Evolutionary conservation across 2,888 invertebrate species (phyloP).

Genomic region (Drosophila meridionalis): DNA sequence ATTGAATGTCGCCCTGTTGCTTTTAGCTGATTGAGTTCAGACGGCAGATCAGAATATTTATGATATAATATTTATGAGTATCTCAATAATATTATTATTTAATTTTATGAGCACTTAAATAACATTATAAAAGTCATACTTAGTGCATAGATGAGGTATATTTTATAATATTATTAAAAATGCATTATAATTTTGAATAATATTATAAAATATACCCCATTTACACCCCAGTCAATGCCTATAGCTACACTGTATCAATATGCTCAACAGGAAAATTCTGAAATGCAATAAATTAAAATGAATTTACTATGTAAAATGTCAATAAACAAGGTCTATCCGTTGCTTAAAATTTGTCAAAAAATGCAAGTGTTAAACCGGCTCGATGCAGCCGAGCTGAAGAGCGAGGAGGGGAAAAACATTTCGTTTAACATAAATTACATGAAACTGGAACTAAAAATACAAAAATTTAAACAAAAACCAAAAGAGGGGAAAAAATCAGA

Average conservation of each 20-base stretch:
- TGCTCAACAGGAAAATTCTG: background rate
- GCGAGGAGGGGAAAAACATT: constrained; percentile 24
- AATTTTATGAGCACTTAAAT: no score
- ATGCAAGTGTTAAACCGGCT: constrained; percentile 57
- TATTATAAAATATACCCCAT: no score
- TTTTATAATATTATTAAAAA: no score
- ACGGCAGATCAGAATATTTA: no score
- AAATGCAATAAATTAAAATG: constrained; percentile 28
- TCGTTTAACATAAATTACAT: constrained; percentile 55
- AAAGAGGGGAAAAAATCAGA: background rate
- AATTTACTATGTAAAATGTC: constrained; percentile 43
- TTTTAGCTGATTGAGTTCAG: background rate
- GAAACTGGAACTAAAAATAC: constrained; percentile 36
- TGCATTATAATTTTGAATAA: no score
- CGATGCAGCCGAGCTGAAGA: background rate
- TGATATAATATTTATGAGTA: no score
- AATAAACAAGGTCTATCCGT: constrained; percentile 53
- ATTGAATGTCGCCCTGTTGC: background rate
- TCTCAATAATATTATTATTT: no score
- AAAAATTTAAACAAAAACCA: background rate
- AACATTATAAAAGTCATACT: no score
- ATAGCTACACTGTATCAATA: background rate
- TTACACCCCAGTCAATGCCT: no score
- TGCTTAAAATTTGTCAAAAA: constrained; percentile 57
- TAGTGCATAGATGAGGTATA: no score